Evolutionary conservation across 2,113 vertebrate species (phyloP).

Genomic region (Struthio camelus): DNA sequence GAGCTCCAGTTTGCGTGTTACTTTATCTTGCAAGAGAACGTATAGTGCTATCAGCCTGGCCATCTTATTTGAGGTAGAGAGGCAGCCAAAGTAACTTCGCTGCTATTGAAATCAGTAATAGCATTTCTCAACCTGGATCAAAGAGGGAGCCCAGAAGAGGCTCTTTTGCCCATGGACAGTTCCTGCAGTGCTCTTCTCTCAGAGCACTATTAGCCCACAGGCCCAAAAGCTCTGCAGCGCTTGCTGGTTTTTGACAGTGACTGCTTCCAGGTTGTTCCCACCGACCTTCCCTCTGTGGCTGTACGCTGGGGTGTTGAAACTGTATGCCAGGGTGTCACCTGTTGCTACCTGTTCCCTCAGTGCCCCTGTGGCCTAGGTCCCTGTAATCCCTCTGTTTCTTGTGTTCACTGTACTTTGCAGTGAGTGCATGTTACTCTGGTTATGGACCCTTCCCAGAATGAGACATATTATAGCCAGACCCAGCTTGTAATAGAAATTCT

Average conservation of each 20-base stretch:
- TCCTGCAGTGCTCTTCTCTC: not conserved
- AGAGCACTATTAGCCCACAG: too few species aligned
- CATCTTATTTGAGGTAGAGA: not conserved
- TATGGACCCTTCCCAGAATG: too few species aligned
- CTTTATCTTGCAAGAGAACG: not conserved
- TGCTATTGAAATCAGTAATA: not conserved
- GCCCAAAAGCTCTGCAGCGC: too few species aligned
- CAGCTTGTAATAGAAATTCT: not conserved
- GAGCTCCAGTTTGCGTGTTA: not conserved
- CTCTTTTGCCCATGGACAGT: not conserved
- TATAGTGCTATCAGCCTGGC: not conserved
- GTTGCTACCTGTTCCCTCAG: not conserved
- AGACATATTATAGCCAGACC: accelerated
- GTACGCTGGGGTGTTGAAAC: accelerated
- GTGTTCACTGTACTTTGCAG: not conserved
- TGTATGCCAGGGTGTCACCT: not conserved
- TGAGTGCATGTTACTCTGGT: not conserved
- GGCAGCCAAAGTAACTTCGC: not conserved
- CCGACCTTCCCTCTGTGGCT: too few species aligned
- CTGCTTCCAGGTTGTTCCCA: too few species aligned
- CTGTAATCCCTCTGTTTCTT: not conserved
- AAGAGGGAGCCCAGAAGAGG: not conserved
- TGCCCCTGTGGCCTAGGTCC: not conserved
- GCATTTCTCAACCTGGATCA: not conserved
- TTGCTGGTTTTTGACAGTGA: too few species aligned